Percentiles rank a stretch among this genome's conserved stretches.
Evolutionary conservation across 2,888 invertebrate genomes (phyloP).

Genomic region (Dinocampus coccinellae): DNA sequence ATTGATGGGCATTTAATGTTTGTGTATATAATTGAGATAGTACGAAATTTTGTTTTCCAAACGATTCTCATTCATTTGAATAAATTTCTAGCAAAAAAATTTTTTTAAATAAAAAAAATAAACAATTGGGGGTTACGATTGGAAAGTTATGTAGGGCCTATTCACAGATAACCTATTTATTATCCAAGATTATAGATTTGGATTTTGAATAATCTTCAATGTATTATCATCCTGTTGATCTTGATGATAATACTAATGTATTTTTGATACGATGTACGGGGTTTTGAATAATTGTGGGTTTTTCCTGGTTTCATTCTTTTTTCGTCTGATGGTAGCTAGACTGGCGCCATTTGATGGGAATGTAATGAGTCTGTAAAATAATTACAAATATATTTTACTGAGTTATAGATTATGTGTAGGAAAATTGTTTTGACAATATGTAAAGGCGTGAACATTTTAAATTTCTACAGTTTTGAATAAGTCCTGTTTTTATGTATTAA

Average conservation of each 20-base stretch:
- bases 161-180: too few relatives aligned
- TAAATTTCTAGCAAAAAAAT: too few relatives aligned
- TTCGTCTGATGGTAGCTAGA: not conserved
- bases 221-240: not conserved
- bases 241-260: not conserved
- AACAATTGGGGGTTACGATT: too few relatives aligned
- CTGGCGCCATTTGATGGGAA: not conserved
- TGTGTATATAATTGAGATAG: too few relatives aligned
- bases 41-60: too few relatives aligned
- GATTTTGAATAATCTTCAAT: not conserved
- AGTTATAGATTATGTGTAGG: too few relatives aligned
- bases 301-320: not conserved
- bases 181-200: not conserved
- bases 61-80: too few relatives aligned
- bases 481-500: constrained; percentile 20
- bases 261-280: not conserved
- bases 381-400: not conserved
- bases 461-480: not conserved
- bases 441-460: not conserved
- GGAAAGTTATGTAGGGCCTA: too few relatives aligned
- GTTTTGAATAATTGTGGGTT: not conserved
- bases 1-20: too few relatives aligned
- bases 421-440: not conserved
- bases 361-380: not conserved
- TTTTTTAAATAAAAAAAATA: too few relatives aligned